Conservation (phyloP, 2,113 vertebrate species). For the Dolichallabes microphthalmus region DNA sequence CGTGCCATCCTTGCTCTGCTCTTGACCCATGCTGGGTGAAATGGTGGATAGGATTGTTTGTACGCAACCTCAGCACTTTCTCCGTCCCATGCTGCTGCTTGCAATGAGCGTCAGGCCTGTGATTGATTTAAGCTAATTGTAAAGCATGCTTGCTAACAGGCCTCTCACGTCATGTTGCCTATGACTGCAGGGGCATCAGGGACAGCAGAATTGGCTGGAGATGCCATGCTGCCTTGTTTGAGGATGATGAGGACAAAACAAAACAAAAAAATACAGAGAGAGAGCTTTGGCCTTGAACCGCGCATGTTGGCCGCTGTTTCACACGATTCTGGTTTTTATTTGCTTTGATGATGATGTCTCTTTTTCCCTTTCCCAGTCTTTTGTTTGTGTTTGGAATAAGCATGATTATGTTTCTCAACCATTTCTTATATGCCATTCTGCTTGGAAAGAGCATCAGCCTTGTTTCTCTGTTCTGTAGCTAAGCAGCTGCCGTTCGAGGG, state of each 20-base stretch:
- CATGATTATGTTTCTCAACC: neutral
- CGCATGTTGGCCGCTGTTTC: constrained; percentile 13
- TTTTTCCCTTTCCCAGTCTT: neutral
- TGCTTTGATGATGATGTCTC: constrained; percentile 42
- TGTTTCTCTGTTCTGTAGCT: neutral
- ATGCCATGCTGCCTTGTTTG: constrained; percentile 27
- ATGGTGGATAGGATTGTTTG: constrained; percentile 41
- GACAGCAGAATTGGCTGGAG: neutral
- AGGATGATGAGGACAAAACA: constrained; percentile 31
- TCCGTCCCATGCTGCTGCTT: constrained; percentile 25
- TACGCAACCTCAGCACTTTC: constrained; percentile 26
- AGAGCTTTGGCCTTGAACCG: constrained; percentile 14
- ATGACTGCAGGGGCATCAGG: neutral
- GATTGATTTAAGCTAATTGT: constrained; percentile 24
- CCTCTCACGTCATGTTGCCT: constrained; percentile 11
- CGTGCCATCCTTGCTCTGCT: constrained; percentile 46
- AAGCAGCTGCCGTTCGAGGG: neutral
- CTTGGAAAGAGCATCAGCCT: neutral
- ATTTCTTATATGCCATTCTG: neutral
- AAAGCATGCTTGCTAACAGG: neutral
- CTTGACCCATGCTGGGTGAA: constrained; percentile 51
- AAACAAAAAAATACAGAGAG: constrained; percentile 4
- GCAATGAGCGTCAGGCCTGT: constrained; percentile 17
- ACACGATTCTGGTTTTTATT: constrained; percentile 50
- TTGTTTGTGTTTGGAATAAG: constrained; percentile 4